A percentile compares a stretch with the other conserved stretches of the same genome.
Conservation (phyloP, 1,140 invertebrate genomes). For the Platyscapa corneri region DNA sequence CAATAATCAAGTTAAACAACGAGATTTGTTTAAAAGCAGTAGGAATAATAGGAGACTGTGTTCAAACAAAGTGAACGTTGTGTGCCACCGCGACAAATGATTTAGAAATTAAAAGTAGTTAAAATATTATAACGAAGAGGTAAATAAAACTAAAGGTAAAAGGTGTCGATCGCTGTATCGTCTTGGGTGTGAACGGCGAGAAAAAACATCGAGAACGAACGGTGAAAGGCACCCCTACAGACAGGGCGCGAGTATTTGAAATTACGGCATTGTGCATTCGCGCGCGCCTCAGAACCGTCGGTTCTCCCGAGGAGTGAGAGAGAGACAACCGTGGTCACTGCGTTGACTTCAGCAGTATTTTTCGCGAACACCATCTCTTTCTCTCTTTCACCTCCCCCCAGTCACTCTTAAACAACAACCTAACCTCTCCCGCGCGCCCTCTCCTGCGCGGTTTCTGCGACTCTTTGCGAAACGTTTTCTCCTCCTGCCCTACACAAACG, state of each 20-base stretch:
- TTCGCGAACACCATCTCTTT: slow-evolving; percentile 58
- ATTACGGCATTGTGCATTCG: slow-evolving; percentile 40
- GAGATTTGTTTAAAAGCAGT: too few relatives aligned
- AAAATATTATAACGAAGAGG: too few relatives aligned
- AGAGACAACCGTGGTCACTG: slow-evolving; percentile 48
- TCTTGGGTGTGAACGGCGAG: too few relatives aligned
- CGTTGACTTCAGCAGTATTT: slow-evolving; percentile 75
- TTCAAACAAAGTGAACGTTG: too few relatives aligned
- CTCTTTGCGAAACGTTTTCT: slow-evolving; percentile 33
- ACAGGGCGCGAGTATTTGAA: neutral
- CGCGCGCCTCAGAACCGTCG: neutral
- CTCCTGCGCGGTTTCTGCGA: slow-evolving; percentile 12
- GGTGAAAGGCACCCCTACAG: too few relatives aligned
- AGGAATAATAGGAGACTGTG: too few relatives aligned
- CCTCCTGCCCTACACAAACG: slow-evolving; percentile 15
- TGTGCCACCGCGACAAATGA: too few relatives aligned
- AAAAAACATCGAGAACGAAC: too few relatives aligned
- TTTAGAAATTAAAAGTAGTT: too few relatives aligned
- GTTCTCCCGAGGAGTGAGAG: neutral
- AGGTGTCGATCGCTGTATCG: too few relatives aligned
- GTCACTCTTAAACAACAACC: slow-evolving; percentile 28
- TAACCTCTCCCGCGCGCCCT: slow-evolving; percentile 35
- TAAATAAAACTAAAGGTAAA: too few relatives aligned
- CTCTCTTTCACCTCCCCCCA: slow-evolving; percentile 28
- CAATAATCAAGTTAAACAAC: too few relatives aligned